These are phyloP conservation scores for Myotis davidii DNA, from an alignment of 2,113 vertebrate species.

Conservation along the genomic window DNA sequence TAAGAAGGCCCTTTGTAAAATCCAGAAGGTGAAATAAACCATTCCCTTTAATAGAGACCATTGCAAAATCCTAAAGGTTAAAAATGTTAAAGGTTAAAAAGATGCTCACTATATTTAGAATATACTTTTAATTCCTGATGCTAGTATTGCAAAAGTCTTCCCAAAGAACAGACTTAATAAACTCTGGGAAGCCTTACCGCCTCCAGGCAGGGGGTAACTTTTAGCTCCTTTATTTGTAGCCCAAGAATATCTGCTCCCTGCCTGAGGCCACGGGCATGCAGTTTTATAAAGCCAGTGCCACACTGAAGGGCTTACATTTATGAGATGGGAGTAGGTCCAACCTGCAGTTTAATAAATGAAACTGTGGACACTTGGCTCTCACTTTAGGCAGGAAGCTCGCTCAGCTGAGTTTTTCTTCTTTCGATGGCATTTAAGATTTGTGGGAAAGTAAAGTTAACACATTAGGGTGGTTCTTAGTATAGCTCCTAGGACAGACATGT, in stretches of 20 bases:
- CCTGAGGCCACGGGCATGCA: neutral
- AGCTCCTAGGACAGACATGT: neutral
- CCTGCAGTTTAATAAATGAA: neutral
- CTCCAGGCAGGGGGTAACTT: neutral
- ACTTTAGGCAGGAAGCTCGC: neutral
- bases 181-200: neutral
- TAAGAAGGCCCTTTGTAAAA: neutral
- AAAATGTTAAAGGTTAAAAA: neutral
- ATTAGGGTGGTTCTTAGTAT: neutral
- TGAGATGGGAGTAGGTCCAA: neutral
- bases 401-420: neutral
- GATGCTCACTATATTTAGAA: neutral
- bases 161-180: neutral
- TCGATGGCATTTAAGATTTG: neutral
- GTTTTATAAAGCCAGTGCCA: neutral
- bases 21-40: neutral
- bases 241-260: neutral
- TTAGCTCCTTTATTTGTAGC: neutral
- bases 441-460: neutral
- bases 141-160: neutral
- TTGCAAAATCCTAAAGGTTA: neutral
- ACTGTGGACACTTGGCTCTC: accelerated
- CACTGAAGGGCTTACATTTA: neutral
- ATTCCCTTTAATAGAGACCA: neutral
- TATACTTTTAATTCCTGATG: neutral